Conservation (phyloP, 2,888 invertebrate genomes). For the Hyppa rectilinea region DNA sequence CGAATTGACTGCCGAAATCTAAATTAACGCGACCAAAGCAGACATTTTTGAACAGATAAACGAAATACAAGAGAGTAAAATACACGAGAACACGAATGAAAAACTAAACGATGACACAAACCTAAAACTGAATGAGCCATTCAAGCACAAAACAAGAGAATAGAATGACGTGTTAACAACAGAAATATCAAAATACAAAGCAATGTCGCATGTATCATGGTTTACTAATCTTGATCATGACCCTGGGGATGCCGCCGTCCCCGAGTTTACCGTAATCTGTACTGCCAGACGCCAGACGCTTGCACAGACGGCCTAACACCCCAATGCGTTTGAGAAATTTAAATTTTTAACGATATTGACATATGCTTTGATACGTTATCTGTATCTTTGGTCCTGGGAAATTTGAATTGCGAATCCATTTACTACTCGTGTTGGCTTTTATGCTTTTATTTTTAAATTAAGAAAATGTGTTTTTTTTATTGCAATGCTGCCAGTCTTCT, state of each 20-base stretch:
- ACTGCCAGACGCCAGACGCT: constrained; percentile 47
- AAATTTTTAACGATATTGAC: constrained; percentile 43
- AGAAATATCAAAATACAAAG: constrained; percentile 24
- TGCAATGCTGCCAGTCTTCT: no score
- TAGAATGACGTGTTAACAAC: not conserved
- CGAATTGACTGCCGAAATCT: no score
- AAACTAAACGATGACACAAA: not conserved
- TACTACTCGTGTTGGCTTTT: not conserved
- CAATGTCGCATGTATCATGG: constrained; percentile 25
- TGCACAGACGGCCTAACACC: constrained; percentile 55
- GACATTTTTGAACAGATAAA: not conserved
- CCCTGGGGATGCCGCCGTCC: constrained; percentile 48
- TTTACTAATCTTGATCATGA: constrained; percentile 58
- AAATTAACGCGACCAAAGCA: no score
- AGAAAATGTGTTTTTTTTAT: not conserved
- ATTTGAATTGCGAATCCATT: constrained; percentile 21
- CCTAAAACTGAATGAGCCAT: not conserved
- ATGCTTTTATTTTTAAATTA: not conserved
- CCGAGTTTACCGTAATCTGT: constrained; percentile 58
- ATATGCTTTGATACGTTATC: constrained; percentile 13
- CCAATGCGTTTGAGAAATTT: constrained; percentile 42
- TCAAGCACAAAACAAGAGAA: not conserved
- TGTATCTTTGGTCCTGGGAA: not conserved
- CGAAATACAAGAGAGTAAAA: not conserved
- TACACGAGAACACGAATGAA: not conserved